Percentiles rank a stretch among this genome's conserved stretches.
Conservation (phyloP, 2,888 invertebrate species). For the Aporophyla lueneburgensis region DNA sequence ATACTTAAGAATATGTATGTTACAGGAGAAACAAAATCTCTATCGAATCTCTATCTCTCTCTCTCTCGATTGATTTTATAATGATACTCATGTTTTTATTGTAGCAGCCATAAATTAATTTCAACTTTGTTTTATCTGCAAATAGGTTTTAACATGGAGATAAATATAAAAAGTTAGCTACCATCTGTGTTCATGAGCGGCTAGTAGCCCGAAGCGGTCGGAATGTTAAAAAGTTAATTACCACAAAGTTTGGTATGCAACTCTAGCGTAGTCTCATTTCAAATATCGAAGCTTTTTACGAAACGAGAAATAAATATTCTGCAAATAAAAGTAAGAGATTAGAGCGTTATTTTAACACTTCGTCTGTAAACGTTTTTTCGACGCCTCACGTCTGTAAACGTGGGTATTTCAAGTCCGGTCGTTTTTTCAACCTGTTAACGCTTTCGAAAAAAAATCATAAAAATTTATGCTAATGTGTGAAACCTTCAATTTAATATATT, state of each 20-base stretch:
- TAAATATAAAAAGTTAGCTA: not conserved
- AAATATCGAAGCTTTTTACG: not conserved
- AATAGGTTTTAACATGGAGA: not conserved
- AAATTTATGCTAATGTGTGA: no score
- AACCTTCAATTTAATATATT: no score
- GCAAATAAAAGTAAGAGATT: not conserved
- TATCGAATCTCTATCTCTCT: no score
- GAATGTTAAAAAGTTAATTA: constrained; percentile 13
- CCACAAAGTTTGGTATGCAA: constrained; percentile 10
- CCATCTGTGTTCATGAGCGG: not conserved
- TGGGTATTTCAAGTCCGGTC: no score
- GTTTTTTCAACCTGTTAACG: no score
- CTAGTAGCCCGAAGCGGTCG: not conserved
- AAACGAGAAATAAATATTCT: not conserved
- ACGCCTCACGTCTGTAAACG: no score
- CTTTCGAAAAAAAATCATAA: no score
- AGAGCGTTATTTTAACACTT: not conserved
- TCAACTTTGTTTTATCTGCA: not conserved
- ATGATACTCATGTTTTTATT: not conserved
- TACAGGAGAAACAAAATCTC: constrained; percentile 3
- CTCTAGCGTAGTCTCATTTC: constrained; percentile 8
- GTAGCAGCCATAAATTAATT: not conserved
- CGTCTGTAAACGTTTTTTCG: no score
- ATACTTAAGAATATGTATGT: no score
- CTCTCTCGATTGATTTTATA: not conserved